Evolutionary conservation across 2,113 vertebrate species (phyloP).

Genomic region (Carettochelys insculpta): DNA sequence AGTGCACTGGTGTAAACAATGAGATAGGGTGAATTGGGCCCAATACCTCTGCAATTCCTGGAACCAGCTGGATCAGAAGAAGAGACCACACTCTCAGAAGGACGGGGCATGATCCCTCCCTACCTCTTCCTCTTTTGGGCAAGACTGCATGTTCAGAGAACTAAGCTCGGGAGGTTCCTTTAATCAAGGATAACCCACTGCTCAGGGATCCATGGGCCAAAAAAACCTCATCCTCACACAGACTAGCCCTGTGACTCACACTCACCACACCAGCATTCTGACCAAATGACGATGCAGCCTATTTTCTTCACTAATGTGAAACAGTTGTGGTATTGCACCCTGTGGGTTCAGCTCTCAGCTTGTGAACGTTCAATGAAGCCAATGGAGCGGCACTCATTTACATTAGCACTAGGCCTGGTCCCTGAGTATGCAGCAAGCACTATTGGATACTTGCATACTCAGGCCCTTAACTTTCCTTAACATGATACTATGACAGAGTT

Average conservation of each 20-base stretch:
- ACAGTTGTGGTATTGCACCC: not conserved
- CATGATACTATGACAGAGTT: conserved; percentile 18
- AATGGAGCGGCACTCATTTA: not conserved
- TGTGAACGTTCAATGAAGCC: not conserved
- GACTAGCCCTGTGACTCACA: not conserved
- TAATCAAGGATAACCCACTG: not conserved
- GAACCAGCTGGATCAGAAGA: not conserved
- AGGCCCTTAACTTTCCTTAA: conserved; percentile 28
- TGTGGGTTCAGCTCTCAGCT: not conserved
- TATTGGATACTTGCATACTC: conserved; percentile 15
- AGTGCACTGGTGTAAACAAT: not conserved
- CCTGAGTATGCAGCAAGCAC: not conserved
- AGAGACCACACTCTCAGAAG: not conserved
- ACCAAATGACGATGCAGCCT: not conserved
- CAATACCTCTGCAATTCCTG: not conserved
- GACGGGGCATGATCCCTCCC: not conserved
- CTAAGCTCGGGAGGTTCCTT: not conserved
- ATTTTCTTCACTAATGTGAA: not conserved
- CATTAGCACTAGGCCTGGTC: not conserved
- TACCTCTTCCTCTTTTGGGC: not conserved
- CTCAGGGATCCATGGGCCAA: not conserved
- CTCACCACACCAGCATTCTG: not conserved
- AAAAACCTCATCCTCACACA: not conserved
- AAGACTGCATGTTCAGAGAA: not conserved
- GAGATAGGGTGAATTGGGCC: not conserved